A percentile compares a stretch with the other conserved stretches of the same genome.
phyloP scores from a whole-genome alignment of 1,140 invertebrate genomes.

The Ceratoteleas bidentatus region DNA sequence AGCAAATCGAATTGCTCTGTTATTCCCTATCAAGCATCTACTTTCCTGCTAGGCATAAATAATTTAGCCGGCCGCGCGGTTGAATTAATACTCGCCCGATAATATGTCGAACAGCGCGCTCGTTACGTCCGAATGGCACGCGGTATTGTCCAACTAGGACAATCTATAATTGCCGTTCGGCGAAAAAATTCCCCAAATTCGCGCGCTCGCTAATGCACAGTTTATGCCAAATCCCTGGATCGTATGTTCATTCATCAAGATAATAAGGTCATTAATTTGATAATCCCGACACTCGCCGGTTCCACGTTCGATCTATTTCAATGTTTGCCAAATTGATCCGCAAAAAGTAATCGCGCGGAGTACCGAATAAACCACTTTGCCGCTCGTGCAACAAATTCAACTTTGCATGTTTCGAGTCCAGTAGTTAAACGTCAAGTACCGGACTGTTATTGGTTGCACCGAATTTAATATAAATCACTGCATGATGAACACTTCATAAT shows the following conservation, averaged over 20 bases:
- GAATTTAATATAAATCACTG: not conserved
- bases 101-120: slow-evolving; percentile 31
- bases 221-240: slow-evolving; percentile 49
- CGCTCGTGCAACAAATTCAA: not conserved
- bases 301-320: slow-evolving; percentile 29
- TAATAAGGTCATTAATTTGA: slow-evolving; percentile 59
- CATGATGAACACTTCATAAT: no score
- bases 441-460: slow-evolving; percentile 1
- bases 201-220: slow-evolving; percentile 31
- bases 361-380: slow-evolving; percentile 38
- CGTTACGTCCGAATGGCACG: slow-evolving; percentile 5
- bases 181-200: slow-evolving; percentile 38
- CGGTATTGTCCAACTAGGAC: slow-evolving; percentile 21
- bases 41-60: slow-evolving; percentile 30
- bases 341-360: slow-evolving; percentile 45
- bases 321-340: slow-evolving; percentile 52
- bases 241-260: slow-evolving; percentile 52
- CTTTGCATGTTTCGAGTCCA: slow-evolving; percentile 16
- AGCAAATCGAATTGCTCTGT: slow-evolving; percentile 42
- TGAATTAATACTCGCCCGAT: slow-evolving; percentile 46
- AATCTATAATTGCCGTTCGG: slow-evolving; percentile 45
- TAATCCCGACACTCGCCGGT: slow-evolving; percentile 41
- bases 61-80: slow-evolving; percentile 30
- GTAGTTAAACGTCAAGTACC: slow-evolving; percentile 8
- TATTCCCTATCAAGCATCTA: slow-evolving; percentile 24